Percentiles rank a stretch among this genome's conserved stretches.
Conservation (phyloP, 2,888 invertebrate species). For the Spicauda simplicius region DNA sequence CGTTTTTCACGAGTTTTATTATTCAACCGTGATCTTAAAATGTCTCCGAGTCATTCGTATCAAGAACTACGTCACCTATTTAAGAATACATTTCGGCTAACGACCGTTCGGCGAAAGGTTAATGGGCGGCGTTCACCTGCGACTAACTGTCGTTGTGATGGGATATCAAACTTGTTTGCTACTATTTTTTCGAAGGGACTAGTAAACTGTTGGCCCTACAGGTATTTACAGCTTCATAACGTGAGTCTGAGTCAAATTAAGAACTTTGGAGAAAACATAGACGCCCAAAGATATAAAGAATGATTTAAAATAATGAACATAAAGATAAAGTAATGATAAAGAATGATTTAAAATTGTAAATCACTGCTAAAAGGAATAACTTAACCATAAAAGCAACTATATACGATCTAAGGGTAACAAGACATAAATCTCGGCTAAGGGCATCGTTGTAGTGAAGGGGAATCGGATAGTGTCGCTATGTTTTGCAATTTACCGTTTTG, state of each 20-base stretch:
- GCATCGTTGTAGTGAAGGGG: constrained; percentile 3
- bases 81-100: constrained; percentile 60
- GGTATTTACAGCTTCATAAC: background rate
- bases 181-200: background rate
- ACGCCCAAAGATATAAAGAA: too few species aligned
- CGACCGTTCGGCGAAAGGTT: constrained; percentile 73
- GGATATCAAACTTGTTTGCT: constrained; percentile 51
- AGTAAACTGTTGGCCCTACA: background rate
- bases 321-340: too few species aligned
- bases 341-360: too few species aligned
- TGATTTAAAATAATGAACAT: too few species aligned
- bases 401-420: background rate
- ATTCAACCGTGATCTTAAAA: constrained; percentile 61
- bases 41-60: constrained; percentile 62
- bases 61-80: constrained; percentile 65
- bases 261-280: too few species aligned
- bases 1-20: constrained; percentile 68
- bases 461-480: constrained; percentile 47
- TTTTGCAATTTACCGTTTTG: constrained; percentile 44
- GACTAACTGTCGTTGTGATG: constrained; percentile 63
- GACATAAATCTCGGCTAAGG: background rate
- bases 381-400: background rate
- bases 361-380: background rate
- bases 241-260: too few species aligned
- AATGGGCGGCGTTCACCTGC: constrained; percentile 74